Evolutionary conservation across 2,797 vertebrate genomes (phyloP).

Genomic region (Tragopan temminckii): DNA sequence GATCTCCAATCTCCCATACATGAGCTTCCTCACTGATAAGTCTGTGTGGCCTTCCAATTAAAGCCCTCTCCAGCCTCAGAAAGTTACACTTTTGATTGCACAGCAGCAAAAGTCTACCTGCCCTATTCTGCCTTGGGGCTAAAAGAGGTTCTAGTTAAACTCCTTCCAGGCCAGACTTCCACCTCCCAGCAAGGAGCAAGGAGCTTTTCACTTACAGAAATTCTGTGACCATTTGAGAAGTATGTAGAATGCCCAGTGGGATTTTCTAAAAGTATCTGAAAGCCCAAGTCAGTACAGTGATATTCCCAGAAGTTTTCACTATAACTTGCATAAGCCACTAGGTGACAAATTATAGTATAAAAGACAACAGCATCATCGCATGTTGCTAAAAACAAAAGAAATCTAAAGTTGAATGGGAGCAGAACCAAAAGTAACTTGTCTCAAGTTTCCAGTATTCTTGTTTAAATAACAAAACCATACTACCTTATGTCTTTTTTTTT

Average conservation of each 20-base stretch:
- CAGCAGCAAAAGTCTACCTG: not conserved
- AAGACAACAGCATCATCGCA: not conserved
- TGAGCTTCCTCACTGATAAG: not conserved
- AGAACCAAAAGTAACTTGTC: not conserved
- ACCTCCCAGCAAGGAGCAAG: not conserved
- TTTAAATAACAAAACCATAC: not conserved
- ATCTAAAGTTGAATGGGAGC: not conserved
- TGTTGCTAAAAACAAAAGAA: not conserved
- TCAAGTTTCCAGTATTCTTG: not conserved
- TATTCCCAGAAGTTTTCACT: not conserved
- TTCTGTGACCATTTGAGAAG: not conserved
- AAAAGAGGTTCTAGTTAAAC: not conserved
- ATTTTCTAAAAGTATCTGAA: not conserved
- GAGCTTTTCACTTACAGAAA: not conserved
- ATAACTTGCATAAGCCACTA: not conserved
- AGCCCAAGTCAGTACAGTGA: not conserved
- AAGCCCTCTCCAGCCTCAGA: not conserved
- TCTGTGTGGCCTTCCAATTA: not conserved
- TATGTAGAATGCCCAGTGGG: not conserved
- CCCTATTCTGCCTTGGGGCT: not conserved
- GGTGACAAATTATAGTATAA: not conserved
- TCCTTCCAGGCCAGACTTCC: rapidly evolving
- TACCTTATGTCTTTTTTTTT: not conserved
- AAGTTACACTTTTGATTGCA: not conserved
- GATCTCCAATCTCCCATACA: not conserved